phyloP scores from a whole-genome alignment of 2,888 invertebrate species.

The Drosophila leonis region DNA sequence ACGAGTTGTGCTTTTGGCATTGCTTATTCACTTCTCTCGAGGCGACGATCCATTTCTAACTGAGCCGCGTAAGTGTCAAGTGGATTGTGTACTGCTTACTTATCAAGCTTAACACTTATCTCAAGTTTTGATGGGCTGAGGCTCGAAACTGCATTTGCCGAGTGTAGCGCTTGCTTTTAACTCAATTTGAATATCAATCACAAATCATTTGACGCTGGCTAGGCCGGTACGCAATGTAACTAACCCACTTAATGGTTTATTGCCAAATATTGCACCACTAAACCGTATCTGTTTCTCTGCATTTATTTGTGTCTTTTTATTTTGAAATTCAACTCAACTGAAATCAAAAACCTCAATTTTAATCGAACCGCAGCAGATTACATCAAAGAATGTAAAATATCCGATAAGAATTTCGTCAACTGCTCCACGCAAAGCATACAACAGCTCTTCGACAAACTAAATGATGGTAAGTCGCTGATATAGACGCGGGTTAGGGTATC shows the following conservation, averaged over 20 bases:
- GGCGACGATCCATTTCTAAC: slow-evolving; percentile 74
- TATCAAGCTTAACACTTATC: not conserved
- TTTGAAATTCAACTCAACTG: slow-evolving; percentile 48
- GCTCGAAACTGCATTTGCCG: not conserved
- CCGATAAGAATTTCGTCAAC: slow-evolving; percentile 88
- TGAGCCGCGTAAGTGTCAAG: slow-evolving; percentile 82
- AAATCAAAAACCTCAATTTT: slow-evolving; percentile 61
- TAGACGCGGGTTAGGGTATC: not conserved
- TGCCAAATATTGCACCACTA: slow-evolving; percentile 67
- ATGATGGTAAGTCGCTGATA: slow-evolving; percentile 86
- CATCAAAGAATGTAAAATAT: slow-evolving; percentile 89
- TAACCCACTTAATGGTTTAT: slow-evolving; percentile 57
- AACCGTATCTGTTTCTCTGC: slow-evolving; percentile 67
- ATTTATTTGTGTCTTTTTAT: slow-evolving; percentile 53
- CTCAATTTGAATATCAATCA: not conserved
- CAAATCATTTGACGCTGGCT: not conserved
- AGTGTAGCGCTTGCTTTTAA: not conserved
- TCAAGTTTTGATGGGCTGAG: not conserved
- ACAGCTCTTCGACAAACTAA: slow-evolving; percentile 88
- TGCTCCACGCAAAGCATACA: slow-evolving; percentile 90
- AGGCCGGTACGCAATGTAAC: slow-evolving; percentile 54
- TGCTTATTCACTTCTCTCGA: slow-evolving; percentile 31
- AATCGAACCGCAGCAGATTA: slow-evolving; percentile 87
- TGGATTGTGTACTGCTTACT: slow-evolving; percentile 8
- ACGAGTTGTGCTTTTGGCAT: slow-evolving; percentile 38